Evolutionary conservation across 2,888 invertebrate genomes (phyloP).

Genomic region (Pristionchus exspectatus): DNA sequence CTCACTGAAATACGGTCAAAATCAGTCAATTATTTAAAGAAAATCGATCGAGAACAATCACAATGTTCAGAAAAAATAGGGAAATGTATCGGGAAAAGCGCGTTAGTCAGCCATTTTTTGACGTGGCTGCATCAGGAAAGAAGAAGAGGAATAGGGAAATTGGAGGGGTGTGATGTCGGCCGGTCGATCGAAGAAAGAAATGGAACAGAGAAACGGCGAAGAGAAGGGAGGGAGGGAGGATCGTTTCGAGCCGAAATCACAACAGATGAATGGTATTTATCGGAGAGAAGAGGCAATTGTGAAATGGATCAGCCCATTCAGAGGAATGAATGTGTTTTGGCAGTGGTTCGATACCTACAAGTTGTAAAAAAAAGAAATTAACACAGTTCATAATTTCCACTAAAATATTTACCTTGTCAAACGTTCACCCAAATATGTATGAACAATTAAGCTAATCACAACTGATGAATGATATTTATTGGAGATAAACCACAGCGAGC

Average conservation of each 20-base stretch:
- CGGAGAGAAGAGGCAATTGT: neutral
- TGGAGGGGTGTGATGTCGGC: neutral
- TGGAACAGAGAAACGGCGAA: neutral
- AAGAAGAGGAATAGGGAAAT: constrained; percentile 46
- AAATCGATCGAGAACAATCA: neutral
- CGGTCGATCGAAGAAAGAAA: neutral
- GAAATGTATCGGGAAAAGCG: neutral
- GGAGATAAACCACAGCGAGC: too few species aligned
- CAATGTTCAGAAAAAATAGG: neutral
- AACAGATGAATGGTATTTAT: constrained; percentile 38
- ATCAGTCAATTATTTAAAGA: neutral
- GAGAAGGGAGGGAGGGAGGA: neutral
- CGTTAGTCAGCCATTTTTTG: neutral
- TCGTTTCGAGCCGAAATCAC: constrained; percentile 27
- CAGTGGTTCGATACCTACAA: neutral
- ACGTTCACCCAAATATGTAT: too few species aligned
- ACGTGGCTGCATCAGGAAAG: constrained; percentile 15
- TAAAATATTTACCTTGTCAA: too few species aligned
- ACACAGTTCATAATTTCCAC: too few species aligned
- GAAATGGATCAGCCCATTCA: neutral
- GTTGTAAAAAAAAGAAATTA: too few species aligned
- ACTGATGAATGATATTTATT: too few species aligned
- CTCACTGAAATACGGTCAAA: neutral
- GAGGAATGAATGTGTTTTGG: neutral
- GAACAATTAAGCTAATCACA: too few species aligned